phyloP scores from a whole-genome alignment of 2,113 vertebrate species.

The Nothoprocta perdicaria region DNA sequence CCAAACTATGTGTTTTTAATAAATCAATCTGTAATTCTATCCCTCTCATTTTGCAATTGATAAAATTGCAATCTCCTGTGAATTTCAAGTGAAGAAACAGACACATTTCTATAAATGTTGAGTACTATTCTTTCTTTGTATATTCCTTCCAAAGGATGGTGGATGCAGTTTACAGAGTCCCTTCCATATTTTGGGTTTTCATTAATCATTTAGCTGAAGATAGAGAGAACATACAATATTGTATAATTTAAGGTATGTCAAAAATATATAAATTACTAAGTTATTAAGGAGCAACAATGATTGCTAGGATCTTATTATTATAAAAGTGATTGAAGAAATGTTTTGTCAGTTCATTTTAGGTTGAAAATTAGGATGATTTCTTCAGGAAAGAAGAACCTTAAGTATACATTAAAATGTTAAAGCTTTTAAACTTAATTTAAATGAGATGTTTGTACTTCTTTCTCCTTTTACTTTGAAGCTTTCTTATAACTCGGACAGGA shows the following conservation, averaged over 20 bases:
- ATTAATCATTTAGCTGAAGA: not conserved
- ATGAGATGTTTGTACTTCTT: rapidly evolving
- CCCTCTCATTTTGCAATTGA: not conserved
- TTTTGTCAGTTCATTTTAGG: not conserved
- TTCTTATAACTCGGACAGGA: not conserved
- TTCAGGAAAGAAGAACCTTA: too few species aligned
- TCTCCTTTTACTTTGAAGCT: not conserved
- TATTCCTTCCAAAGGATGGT: not conserved
- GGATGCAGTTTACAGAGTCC: not conserved
- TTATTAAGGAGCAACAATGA: not conserved
- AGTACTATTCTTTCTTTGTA: too few species aligned
- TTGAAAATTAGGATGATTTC: too few species aligned
- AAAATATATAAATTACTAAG: not conserved
- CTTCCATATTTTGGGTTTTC: not conserved
- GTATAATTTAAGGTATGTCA: not conserved
- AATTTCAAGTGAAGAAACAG: not conserved
- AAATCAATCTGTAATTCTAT: not conserved
- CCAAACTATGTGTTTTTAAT: not conserved
- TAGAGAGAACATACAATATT: not conserved
- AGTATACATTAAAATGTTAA: not conserved
- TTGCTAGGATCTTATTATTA: not conserved
- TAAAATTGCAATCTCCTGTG: not conserved
- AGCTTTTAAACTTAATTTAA: not conserved
- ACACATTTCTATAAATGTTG: not conserved
- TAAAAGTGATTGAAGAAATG: rapidly evolving